phyloP scores from a whole-genome alignment of 2,113 vertebrate species.

The Centropus unirufus region DNA sequence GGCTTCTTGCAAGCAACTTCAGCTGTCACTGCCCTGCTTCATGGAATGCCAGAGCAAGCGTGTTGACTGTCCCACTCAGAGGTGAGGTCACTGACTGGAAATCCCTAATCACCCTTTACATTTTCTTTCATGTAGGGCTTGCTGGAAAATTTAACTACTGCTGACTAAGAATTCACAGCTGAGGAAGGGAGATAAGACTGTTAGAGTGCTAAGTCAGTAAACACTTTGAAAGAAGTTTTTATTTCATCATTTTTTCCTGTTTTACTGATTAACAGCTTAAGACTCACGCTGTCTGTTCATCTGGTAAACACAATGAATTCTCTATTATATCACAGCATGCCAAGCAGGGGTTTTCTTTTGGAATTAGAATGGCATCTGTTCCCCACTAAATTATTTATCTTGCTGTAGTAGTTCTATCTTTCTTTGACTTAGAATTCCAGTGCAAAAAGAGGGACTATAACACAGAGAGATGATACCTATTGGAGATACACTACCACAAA shows the following conservation, averaged over 20 bases:
- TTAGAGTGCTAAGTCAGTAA: conserved; percentile 58
- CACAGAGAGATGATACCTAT: not conserved
- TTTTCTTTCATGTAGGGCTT: conserved; percentile 51
- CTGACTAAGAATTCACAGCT: conserved; percentile 77
- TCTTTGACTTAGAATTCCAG: not conserved
- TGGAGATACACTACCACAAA: not conserved
- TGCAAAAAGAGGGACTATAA: not conserved
- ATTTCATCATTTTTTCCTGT: conserved; percentile 38
- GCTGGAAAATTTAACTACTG: conserved; percentile 79
- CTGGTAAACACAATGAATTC: not conserved
- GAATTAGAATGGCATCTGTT: not conserved
- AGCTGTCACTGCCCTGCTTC: conserved; percentile 25
- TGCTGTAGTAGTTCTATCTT: not conserved
- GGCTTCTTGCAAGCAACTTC: conserved; percentile 14
- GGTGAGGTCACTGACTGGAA: conserved; percentile 75
- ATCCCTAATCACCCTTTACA: conserved; percentile 54
- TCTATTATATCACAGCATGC: not conserved
- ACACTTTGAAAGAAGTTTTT: conserved; percentile 13
- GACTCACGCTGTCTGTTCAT: not conserved
- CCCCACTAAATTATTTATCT: not conserved
- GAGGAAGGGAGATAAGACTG: conserved; percentile 79
- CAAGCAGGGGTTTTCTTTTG: not conserved
- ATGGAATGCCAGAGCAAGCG: not conserved
- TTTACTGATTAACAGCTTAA: conserved; percentile 15
- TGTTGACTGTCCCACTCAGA: not conserved